A percentile compares a stretch with the other conserved stretches of the same genome.
Evolutionary conservation across 2,113 vertebrate genomes (phyloP).

Genomic region (Podiceps cristatus): DNA sequence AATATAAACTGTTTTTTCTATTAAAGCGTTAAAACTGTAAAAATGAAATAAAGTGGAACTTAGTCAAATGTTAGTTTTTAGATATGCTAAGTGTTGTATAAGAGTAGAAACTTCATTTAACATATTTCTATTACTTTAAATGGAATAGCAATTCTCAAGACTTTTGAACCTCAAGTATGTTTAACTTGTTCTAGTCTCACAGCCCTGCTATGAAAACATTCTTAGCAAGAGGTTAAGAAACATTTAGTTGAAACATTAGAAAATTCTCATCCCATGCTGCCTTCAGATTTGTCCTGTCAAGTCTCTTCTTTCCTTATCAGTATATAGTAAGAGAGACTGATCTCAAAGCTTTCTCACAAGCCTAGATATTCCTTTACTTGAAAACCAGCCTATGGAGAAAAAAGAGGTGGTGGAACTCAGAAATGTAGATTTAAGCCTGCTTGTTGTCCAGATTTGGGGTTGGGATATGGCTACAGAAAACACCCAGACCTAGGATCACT

Average conservation of each 20-base stretch:
- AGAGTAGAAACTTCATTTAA: neutral
- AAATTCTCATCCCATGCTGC: neutral
- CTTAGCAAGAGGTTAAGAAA: neutral
- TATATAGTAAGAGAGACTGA: neutral
- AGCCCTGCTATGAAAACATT: neutral
- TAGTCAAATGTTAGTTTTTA: neutral
- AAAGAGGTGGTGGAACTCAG: neutral
- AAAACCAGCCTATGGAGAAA: neutral
- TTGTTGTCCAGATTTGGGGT: neutral
- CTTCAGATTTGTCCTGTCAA: neutral
- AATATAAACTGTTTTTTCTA: constrained; percentile 18
- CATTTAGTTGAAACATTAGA: neutral
- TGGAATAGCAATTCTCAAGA: neutral
- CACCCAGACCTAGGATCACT: neutral
- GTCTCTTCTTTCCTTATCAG: neutral
- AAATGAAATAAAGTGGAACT: neutral
- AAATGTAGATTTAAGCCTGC: neutral
- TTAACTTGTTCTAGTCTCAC: neutral
- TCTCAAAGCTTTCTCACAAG: neutral
- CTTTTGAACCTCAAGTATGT: neutral
- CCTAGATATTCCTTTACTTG: neutral
- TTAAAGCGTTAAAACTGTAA: constrained; percentile 9
- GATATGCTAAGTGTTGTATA: neutral
- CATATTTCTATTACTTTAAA: neutral
- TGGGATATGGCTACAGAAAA: neutral